Base-by-base conservation (phyloP, 2,888 invertebrate species). In the Drosophila nigritarsus region DNA sequence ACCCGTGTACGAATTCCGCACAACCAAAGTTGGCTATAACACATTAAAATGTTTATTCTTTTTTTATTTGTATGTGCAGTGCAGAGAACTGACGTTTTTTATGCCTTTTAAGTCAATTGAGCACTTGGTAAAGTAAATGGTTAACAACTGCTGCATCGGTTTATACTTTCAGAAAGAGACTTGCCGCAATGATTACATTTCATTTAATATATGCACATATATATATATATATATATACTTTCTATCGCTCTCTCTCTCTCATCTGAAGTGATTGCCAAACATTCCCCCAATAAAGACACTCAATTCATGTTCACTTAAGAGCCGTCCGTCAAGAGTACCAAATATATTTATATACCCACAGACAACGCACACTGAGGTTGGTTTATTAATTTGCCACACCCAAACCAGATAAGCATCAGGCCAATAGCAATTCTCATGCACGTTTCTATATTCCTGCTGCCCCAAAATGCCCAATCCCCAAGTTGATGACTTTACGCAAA, bases 1-100 rank as follows among this genome's bases (percentile, higher is more conserved):
- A 54, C 53, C 45, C 54, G 29, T 40, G 6, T 60, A 64, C 56
- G 60, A 79, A 82, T 84, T 78, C 85, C 82, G 50, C 62, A 51
- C 65, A 60, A 9, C 82, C 86, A 76, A 85, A 85, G 65, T 73
- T 83, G 86, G 83, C 68, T 53, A 77, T 69, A 76, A 85, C 70
- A 66, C 82, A 82, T 82, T 73, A 74, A 79, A 74, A 13, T 61
- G 60, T 48, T 53, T 24, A 15, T 45, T 45, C 13, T 15, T 24
- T 24, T 24, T 45, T 40, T 38, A 29, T 29, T 29, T 36, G 20
- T 40, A 58, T 36, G 38, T 70, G 24, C 55, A 34, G 20, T 64
- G 29, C 18, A 40, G 18, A 50, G n/a, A 63, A 36, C 42, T 42
- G 42, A 66, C 56, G n/a, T 13, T 45, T 38, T 48, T 4, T 4